Conservation (phyloP, 2,797 vertebrate genomes). For the Anolis apletophallus region DNA sequence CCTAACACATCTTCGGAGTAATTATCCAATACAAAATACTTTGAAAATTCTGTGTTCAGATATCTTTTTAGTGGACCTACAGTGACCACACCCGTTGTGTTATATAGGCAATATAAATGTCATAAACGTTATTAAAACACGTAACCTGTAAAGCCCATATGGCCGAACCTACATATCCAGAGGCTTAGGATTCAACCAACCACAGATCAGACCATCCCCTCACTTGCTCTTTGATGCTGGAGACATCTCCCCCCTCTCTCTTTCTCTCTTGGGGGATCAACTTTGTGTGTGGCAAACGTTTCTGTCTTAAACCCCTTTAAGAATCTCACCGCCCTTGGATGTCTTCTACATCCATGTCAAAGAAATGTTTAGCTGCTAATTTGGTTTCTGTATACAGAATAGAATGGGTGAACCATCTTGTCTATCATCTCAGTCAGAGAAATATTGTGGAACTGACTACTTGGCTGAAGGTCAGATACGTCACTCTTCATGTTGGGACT, state of each 20-base stretch:
- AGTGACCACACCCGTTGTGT: too few species aligned
- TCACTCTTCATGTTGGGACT: neutral
- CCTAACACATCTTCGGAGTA: too few species aligned
- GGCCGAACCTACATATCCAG: too few species aligned
- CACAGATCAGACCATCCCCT: too few species aligned
- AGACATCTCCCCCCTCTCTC: too few species aligned
- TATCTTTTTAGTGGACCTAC: too few species aligned
- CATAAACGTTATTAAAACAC: rapidly evolving
- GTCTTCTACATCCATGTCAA: neutral
- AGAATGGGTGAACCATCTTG: neutral
- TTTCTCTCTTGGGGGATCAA: neutral
- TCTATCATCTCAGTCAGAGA: neutral
- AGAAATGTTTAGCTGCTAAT: neutral
- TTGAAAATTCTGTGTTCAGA: too few species aligned
- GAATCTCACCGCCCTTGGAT: neutral
- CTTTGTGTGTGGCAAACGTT: neutral
- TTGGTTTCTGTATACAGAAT: neutral
- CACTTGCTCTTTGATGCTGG: too few species aligned
- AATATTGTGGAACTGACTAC: neutral
- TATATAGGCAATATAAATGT: too few species aligned
- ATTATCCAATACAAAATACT: too few species aligned
- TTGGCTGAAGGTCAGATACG: neutral
- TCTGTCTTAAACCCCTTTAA: neutral
- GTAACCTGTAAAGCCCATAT: neutral
- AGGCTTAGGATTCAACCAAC: too few species aligned